Evolutionary conservation across 53 echinoderm and acorn worm genomes (phyloP).

Genomic region (Mesocentrotus franciscanus): DNA sequence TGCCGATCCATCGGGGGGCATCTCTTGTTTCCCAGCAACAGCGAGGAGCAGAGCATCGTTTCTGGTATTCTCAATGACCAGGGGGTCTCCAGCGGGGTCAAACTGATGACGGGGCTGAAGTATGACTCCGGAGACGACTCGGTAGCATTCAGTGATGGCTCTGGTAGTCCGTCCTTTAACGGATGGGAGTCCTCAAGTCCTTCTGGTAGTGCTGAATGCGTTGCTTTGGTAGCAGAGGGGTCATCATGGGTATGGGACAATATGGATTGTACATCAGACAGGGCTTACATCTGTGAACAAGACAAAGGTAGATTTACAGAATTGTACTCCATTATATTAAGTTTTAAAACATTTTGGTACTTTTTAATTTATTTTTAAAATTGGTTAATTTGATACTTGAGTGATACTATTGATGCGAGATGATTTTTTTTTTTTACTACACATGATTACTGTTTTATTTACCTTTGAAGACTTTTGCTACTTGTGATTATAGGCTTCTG

Average conservation of each 20-base stretch:
- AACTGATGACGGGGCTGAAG: constrained; percentile 54
- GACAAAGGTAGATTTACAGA: constrained; percentile 70
- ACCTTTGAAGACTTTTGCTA: too few relatives aligned
- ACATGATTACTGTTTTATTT: too few relatives aligned
- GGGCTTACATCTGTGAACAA: constrained; percentile 84
- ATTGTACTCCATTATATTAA: too few relatives aligned
- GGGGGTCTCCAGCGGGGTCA: constrained; percentile 21
- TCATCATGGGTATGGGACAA: constrained; percentile 80
- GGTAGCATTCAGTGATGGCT: constrained; percentile 59
- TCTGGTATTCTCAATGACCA: constrained; percentile 51
- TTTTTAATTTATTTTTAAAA: too few relatives aligned
- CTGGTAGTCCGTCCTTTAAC: constrained; percentile 61
- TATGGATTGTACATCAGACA: constrained; percentile 69
- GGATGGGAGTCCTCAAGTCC: constrained; percentile 83
- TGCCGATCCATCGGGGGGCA: constrained; percentile 72
- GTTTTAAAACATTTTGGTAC: too few relatives aligned
- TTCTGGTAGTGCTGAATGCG: constrained; percentile 66
- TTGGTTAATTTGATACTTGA: too few relatives aligned
- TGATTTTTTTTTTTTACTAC: too few relatives aligned
- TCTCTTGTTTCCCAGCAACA: constrained; percentile 69
- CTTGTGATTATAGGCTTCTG: too few relatives aligned
- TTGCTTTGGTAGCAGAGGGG: constrained; percentile 75
- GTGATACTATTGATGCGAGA: too few relatives aligned
- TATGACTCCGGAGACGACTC: neutral
- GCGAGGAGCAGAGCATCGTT: constrained; percentile 69